phyloP scores from a whole-genome alignment of 2,797 vertebrate genomes.

The Clarias platycephalus region DNA sequence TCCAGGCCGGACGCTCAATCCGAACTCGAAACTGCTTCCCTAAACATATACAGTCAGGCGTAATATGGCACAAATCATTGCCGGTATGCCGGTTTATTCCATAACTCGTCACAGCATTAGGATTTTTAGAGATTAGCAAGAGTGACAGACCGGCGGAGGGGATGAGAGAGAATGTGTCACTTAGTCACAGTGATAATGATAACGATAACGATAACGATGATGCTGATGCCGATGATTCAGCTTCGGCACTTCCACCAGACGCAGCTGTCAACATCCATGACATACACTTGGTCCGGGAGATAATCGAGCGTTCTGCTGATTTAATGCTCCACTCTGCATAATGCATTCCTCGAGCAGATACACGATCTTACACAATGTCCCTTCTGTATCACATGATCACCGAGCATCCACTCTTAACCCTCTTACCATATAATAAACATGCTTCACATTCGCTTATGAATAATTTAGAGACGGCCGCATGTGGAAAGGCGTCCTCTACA shows the following conservation, averaged over 20 bases:
- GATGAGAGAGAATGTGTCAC: not conserved
- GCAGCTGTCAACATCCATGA: constrained; percentile 21
- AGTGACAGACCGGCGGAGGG: not conserved
- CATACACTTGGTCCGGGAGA: not conserved
- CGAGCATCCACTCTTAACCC: not conserved
- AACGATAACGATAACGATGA: not conserved
- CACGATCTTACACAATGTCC: not conserved
- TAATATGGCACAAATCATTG: not conserved
- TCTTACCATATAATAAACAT: constrained; percentile 2
- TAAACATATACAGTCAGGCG: not conserved
- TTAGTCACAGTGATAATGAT: not conserved
- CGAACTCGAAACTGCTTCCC: constrained; percentile 24
- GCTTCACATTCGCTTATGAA: constrained; percentile 31
- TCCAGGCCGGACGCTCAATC: constrained; percentile 17
- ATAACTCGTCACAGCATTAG: not conserved
- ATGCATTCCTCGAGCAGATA: not conserved
- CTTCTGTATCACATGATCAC: not conserved
- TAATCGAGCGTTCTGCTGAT: not conserved
- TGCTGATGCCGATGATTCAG: constrained; percentile 10
- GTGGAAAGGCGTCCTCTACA: constrained; percentile 30
- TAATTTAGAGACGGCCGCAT: constrained; percentile 37
- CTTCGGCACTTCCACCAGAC: not conserved
- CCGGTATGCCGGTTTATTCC: not conserved
- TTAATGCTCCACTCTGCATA: constrained; percentile 9
- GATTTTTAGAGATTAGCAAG: not conserved